Evolutionary conservation across 2,113 vertebrate genomes (phyloP).

Genomic region (Tachysurus fulvidraco): DNA sequence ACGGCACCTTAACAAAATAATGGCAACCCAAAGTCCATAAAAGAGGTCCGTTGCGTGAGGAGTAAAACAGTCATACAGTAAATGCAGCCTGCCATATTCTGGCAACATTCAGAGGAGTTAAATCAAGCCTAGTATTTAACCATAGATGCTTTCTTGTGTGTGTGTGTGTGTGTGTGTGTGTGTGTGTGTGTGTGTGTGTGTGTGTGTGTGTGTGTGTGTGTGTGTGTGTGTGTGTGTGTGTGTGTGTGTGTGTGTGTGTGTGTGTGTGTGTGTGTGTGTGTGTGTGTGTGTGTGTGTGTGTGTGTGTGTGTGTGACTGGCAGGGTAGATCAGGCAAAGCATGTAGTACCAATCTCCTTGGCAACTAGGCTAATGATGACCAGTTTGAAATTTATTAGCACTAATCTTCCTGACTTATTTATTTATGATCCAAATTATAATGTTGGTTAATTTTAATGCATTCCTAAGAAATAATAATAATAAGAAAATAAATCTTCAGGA

Average conservation of each 20-base stretch:
- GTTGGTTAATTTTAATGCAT: not conserved
- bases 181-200: not conserved
- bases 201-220: not conserved
- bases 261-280: too few relatives aligned
- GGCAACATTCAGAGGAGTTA: slow-evolving; percentile 30
- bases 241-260: not conserved
- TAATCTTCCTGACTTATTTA: too few relatives aligned
- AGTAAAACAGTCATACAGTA: slow-evolving; percentile 47
- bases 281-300: not conserved
- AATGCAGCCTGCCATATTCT: slow-evolving; percentile 48
- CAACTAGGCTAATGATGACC: not conserved
- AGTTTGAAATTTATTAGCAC: not conserved
- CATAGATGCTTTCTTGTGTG: slow-evolving; percentile 23
- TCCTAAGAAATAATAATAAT: not conserved
- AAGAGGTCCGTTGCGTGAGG: slow-evolving; percentile 34
- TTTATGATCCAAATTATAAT: not conserved
- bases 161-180: not conserved
- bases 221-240: not conserved
- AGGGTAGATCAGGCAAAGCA: not conserved
- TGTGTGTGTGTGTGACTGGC: not conserved
- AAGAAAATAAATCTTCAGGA: too few relatives aligned
- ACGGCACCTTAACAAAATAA: slow-evolving; percentile 50
- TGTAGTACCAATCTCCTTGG: not conserved
- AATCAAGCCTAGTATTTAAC: slow-evolving; percentile 37
- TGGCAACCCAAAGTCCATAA: slow-evolving; percentile 48